Conservation (phyloP, 2,113 vertebrate species). For the Anguilla japonica region DNA sequence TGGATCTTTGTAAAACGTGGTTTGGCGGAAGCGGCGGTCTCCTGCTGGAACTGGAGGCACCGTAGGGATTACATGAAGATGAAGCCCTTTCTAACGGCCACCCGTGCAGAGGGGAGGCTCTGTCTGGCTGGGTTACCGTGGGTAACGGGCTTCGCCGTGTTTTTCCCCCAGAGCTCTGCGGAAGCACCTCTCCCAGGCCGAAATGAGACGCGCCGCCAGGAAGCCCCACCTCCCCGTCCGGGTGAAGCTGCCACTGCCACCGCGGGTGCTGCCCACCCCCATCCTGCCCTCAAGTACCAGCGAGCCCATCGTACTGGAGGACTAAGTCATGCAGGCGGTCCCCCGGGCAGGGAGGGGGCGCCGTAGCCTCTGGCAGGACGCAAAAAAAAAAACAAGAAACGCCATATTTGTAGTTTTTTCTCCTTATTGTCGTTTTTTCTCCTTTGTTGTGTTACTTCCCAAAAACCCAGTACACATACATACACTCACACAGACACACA, state of each 20-base stretch:
- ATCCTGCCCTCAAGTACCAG: constrained; percentile 82
- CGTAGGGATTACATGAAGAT: too few species aligned
- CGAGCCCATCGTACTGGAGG: constrained; percentile 92
- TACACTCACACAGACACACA: not conserved
- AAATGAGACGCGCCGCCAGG: constrained; percentile 86
- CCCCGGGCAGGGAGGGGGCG: constrained; percentile 32
- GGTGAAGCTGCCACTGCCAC: constrained; percentile 75
- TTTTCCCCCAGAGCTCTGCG: constrained; percentile 74
- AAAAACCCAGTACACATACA: constrained; percentile 29
- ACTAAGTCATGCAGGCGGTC: constrained; percentile 62
- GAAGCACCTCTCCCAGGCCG: constrained; percentile 87
- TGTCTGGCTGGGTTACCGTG: not conserved
- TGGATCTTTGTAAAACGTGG: not conserved
- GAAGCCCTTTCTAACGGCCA: not conserved
- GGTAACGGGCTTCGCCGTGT: not conserved
- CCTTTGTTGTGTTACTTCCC: constrained; percentile 48
- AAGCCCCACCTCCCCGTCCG: constrained; percentile 84
- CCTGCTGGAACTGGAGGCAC: too few species aligned
- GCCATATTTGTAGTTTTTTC: constrained; percentile 53
- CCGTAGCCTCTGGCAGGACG: constrained; percentile 40
- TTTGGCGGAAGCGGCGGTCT: not conserved
- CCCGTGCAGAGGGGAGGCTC: not conserved
- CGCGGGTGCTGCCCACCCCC: constrained; percentile 62
- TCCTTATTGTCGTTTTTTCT: constrained; percentile 37
- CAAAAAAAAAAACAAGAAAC: constrained; percentile 24